A percentile compares a stretch with the other conserved stretches of the same genome.
These are phyloP conservation scores for Merluccius polli DNA, from an alignment of 2,797 vertebrate species.

Conservation along the genomic window DNA sequence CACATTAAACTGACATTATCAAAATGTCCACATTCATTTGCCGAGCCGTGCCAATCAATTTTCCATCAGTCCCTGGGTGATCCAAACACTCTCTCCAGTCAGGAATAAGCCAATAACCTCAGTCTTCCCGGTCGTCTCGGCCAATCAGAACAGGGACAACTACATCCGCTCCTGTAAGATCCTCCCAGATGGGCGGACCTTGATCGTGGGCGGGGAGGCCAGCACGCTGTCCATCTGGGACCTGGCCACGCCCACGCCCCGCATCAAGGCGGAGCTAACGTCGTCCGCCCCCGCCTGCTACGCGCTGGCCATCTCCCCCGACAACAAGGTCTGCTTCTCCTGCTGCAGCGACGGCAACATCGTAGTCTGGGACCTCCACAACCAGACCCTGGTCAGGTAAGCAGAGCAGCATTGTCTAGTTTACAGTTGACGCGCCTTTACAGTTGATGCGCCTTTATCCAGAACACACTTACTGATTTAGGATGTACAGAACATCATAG, in stretches of 20 bases:
- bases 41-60: neutral
- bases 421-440: too few species aligned
- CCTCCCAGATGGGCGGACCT: constrained; percentile 73
- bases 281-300: constrained; percentile 79
- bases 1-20: constrained; percentile 14
- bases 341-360: constrained; percentile 83
- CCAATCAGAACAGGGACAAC: constrained; percentile 59
- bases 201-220: constrained; percentile 79
- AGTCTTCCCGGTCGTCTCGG: constrained; percentile 9
- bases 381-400: constrained; percentile 57
- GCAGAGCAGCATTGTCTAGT: constrained; percentile 3
- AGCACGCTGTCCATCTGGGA: constrained; percentile 82
- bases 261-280: constrained; percentile 80
- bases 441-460: too few species aligned
- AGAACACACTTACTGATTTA: too few species aligned
- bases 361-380: constrained; percentile 77
- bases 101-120: neutral
- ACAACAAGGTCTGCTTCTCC: constrained; percentile 81
- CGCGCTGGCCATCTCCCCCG: constrained; percentile 77
- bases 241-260: constrained; percentile 74
- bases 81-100: neutral
- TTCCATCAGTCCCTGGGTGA: neutral
- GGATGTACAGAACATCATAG: too few species aligned
- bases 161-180: constrained; percentile 81
- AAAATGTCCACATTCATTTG: constrained; percentile 24